phyloP scores from a whole-genome alignment of 2,888 invertebrate species.

The Tortricodes alternella region DNA sequence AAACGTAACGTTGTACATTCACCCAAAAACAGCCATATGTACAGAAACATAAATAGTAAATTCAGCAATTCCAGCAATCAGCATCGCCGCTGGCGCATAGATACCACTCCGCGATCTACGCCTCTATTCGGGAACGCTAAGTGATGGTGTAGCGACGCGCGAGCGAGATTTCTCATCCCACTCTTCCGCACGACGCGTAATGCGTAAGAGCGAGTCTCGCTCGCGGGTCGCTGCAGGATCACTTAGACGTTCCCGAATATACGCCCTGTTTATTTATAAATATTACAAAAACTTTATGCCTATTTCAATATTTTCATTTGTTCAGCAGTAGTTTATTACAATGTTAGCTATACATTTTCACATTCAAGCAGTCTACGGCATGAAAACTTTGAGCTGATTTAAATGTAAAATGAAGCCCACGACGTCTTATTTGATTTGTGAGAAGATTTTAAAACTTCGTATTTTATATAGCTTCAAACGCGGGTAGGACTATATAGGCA shows the following conservation, averaged over 20 bases:
- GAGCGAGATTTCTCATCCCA: too few species aligned
- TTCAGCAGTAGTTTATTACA: neutral
- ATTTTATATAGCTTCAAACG: constrained; percentile 12
- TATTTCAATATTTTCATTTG: neutral
- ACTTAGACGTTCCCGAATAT: too few species aligned
- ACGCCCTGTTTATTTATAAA: too few species aligned
- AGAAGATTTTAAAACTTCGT: constrained; percentile 24
- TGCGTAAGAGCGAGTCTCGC: too few species aligned
- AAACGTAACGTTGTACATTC: too few species aligned
- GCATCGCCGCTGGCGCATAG: neutral
- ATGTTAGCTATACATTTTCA: neutral
- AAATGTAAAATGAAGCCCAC: constrained; percentile 24
- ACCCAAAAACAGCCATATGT: neutral
- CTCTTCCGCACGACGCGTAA: too few species aligned
- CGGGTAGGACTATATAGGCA: neutral
- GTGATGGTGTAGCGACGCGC: too few species aligned
- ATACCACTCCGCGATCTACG: neutral
- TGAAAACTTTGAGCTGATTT: constrained; percentile 24
- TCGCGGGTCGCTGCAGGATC: too few species aligned
- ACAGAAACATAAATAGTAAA: constrained; percentile 6
- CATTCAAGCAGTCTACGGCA: constrained; percentile 6
- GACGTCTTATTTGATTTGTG: constrained; percentile 18
- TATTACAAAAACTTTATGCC: too few species aligned
- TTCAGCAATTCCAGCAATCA: neutral
- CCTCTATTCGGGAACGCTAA: constrained; percentile 13